Evolutionary conservation across 64 coral and sea anemone species (phyloP), one percentile per base, ranked within the genome.

Genomic region (Dendronephthya gigantea): DNA sequence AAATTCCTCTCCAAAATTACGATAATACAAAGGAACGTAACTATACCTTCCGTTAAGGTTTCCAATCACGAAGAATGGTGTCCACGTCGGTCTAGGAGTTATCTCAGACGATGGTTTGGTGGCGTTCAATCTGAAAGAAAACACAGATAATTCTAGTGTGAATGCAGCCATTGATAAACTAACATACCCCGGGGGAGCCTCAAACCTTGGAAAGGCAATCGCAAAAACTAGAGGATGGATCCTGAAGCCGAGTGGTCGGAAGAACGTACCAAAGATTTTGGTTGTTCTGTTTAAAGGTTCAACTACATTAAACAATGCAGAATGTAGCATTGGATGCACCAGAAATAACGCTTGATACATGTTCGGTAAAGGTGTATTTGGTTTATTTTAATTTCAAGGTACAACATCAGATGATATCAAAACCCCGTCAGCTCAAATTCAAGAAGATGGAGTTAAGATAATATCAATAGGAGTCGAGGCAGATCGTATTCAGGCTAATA

Each of bases 381-480:
- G 12, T 62, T 62, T 58, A 5, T n/a, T n/a, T 62, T 12, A 62
- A n/a, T 22, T 19, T 62, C 55, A 62, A 62, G 72, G 72, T 4
- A 35, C 72, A 39, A 35, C 72, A 3, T 2, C 72, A 36, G 72
- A 79, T 79, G 36, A 79, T 39, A 29, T 79, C 2, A 79, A 79
- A 79, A 33, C 1, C 22, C 72, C 72, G 0, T 79, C 72, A 12
- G 72, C 72, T 34, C 72, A 79, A 79, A 19, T 79, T 29, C 72
- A 79, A 33, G 72, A 34, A 34, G 72, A 79, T 39, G 72, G 72
- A 34, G 72, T 79, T 17, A 79, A 79, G 32, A 79, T 79, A 15
- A 29, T 79, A 12, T 28, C 32, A 19, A 79, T 79, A 36, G 72
- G 72, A 39, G 72, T 79, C 7, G 72, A 79, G 28, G 72, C 72